A percentile compares a stretch with the other conserved stretches of the same genome.
phyloP scores from a whole-genome alignment of 1,140 invertebrate genomes.

The Ctenoplectra terminalis region DNA sequence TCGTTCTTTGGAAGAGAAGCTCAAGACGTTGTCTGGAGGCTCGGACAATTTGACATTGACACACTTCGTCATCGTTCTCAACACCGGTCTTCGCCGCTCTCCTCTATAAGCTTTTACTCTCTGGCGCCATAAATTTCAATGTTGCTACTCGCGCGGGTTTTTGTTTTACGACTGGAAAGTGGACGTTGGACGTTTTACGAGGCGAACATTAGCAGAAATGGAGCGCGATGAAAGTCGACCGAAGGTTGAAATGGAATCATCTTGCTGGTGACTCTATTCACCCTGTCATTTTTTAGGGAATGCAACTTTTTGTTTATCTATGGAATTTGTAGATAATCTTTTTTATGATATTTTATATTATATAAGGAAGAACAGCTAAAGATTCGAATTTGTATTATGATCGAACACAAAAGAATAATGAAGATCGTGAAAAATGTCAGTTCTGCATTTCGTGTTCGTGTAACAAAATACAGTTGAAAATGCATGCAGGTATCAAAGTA shows the following conservation, averaged over 20 bases:
- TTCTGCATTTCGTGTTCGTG: too few relatives aligned
- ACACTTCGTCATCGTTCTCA: conserved; percentile 64
- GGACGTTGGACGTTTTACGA: background rate
- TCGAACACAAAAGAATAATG: too few relatives aligned
- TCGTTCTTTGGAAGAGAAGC: conserved; percentile 34
- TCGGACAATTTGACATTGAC: conserved; percentile 69
- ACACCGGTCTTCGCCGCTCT: conserved; percentile 25
- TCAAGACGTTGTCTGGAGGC: conserved; percentile 42
- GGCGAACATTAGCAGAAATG: background rate
- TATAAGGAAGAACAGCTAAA: too few relatives aligned
- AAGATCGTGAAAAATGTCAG: too few relatives aligned
- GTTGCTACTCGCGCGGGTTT: too few relatives aligned
- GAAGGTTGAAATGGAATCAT: background rate
- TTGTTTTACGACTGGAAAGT: background rate
- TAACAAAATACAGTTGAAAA: too few relatives aligned
- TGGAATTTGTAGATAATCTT: background rate
- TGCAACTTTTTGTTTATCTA: background rate
- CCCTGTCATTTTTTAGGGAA: background rate
- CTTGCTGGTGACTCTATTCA: background rate
- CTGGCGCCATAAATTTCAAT: conserved; percentile 4
- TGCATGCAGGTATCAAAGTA: too few relatives aligned
- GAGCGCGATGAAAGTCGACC: background rate
- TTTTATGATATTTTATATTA: background rate
- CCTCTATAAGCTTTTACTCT: conserved; percentile 3
- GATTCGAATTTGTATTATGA: too few relatives aligned